phyloP scores from a whole-genome alignment of 1,140 invertebrate genomes.

The Psix sp. region DNA sequence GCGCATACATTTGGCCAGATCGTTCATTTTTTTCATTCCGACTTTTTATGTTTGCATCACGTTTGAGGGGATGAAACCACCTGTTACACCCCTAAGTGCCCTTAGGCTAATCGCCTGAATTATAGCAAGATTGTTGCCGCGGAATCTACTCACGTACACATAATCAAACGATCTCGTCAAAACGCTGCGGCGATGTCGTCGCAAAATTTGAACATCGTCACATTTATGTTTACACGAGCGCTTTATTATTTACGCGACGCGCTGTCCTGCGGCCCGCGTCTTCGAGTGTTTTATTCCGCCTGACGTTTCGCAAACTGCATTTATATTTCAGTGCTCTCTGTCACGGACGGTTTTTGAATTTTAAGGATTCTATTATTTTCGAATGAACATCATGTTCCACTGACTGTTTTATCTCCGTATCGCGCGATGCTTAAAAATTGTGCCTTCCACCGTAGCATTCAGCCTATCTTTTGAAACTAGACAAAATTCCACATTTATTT shows the following conservation, averaged over 20 bases:
- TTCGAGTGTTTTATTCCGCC: slow-evolving; percentile 24
- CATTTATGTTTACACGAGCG: slow-evolving; percentile 22
- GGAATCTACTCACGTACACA: slow-evolving; percentile 57
- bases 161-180: slow-evolving; percentile 52
- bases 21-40: slow-evolving; percentile 9
- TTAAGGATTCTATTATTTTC: slow-evolving; percentile 41
- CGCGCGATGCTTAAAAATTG: too few relatives aligned
- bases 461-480: too few relatives aligned
- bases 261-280: slow-evolving; percentile 2
- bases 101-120: slow-evolving; percentile 62
- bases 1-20: slow-evolving; percentile 52
- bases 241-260: slow-evolving; percentile 33
- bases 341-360: slow-evolving; percentile 35
- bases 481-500: too few relatives aligned
- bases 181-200: slow-evolving; percentile 20
- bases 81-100: slow-evolving; percentile 61
- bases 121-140: slow-evolving; percentile 57
- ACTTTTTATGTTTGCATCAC: slow-evolving; percentile 41
- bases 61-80: slow-evolving; percentile 58
- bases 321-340: slow-evolving; percentile 23
- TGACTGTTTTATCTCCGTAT: background rate
- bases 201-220: slow-evolving; percentile 28
- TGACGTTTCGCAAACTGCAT: slow-evolving; percentile 32
- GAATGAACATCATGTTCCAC: slow-evolving; percentile 2
- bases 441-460: too few relatives aligned